Evolutionary conservation across 2,797 vertebrate genomes (phyloP).

Genomic region (Myotis daubentonii): DNA sequence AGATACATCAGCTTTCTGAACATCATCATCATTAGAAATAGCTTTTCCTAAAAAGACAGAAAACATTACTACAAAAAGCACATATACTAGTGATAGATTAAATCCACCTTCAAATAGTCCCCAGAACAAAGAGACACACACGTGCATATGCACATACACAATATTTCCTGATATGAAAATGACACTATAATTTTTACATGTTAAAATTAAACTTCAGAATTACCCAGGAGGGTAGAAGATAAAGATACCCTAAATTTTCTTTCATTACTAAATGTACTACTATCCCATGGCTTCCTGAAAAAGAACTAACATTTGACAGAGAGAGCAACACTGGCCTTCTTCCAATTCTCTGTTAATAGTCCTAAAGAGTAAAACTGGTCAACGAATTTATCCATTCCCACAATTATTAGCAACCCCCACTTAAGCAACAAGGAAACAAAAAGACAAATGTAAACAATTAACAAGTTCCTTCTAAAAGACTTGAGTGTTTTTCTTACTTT

Average conservation of each 20-base stretch:
- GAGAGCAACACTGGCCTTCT: background rate
- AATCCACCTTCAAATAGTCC: background rate
- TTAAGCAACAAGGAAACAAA: background rate
- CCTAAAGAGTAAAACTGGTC: background rate
- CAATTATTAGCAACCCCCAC: background rate
- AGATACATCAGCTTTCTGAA: constrained; percentile 99
- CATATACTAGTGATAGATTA: background rate
- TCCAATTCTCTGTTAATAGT: background rate
- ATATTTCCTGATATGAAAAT: background rate
- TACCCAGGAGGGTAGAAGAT: background rate
- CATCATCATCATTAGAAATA: constrained; percentile 94
- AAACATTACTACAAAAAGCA: constrained; percentile 30
- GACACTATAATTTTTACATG: background rate
- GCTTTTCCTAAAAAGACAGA: constrained; percentile 91
- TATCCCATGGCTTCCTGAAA: background rate
- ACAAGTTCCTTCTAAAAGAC: constrained; percentile 35
- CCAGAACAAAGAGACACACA: background rate
- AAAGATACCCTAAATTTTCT: background rate
- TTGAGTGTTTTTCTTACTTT: constrained; percentile 54
- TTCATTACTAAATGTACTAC: background rate
- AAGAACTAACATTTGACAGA: background rate
- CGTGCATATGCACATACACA: background rate
- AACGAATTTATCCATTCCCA: background rate
- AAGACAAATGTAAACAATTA: background rate
- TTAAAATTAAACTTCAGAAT: background rate